Evolutionary conservation across 2,113 vertebrate species (phyloP).

Genomic region (Pseudorectes ferrugineus): DNA sequence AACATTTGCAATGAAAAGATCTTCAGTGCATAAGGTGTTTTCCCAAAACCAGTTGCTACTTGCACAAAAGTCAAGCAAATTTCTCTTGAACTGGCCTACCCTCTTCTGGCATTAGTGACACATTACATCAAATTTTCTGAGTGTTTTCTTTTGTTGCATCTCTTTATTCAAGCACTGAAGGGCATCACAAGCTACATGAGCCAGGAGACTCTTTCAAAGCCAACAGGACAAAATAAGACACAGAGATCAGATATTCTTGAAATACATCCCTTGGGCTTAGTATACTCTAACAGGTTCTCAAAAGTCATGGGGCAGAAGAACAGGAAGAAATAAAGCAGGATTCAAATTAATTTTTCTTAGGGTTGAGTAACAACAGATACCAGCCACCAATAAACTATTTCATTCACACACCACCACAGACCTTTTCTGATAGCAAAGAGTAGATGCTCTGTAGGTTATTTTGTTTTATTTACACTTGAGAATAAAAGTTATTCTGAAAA

Average conservation of each 20-base stretch:
- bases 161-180: background rate
- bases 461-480: background rate
- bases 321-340: background rate
- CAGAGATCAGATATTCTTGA: background rate
- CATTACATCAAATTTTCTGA: constrained; percentile 50
- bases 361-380: background rate
- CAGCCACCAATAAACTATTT: background rate
- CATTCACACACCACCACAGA: background rate
- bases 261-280: background rate
- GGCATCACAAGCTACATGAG: background rate
- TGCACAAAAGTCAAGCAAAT: constrained; percentile 13
- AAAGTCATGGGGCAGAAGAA: background rate
- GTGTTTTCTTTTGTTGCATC: background rate
- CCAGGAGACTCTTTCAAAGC: background rate
- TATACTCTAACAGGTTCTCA: background rate
- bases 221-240: background rate
- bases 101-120: constrained; percentile 66
- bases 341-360: background rate
- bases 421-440: background rate
- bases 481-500: background rate
- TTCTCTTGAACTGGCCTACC: constrained; percentile 61
- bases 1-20: background rate
- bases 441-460: background rate
- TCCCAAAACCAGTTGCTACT: background rate
- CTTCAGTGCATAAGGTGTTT: background rate